Evolutionary conservation across 2,797 vertebrate species (phyloP).

Genomic region (Notamacropus eugenii): DNA sequence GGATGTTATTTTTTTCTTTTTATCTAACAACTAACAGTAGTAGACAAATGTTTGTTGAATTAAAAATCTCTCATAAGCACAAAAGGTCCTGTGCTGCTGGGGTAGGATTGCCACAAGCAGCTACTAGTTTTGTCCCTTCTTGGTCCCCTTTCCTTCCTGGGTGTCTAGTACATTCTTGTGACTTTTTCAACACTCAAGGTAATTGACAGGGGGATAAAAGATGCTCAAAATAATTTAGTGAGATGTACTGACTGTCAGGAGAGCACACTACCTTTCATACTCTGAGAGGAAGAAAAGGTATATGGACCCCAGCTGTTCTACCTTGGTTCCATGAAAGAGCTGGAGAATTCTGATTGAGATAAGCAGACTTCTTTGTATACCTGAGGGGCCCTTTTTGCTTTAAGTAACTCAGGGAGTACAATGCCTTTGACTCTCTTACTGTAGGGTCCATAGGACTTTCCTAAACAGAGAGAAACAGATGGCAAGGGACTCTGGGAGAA

Average conservation of each 20-base stretch:
- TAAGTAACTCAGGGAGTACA: neutral
- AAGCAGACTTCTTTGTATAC: neutral
- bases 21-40: neutral
- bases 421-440: neutral
- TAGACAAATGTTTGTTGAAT: neutral
- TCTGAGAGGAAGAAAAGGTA: neutral
- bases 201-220: neutral
- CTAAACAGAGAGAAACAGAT: neutral
- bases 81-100: neutral
- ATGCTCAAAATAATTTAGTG: neutral
- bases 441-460: neutral
- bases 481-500: neutral
- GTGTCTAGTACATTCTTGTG: neutral
- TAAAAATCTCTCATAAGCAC: neutral
- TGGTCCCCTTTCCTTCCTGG: neutral
- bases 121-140: neutral
- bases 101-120: neutral
- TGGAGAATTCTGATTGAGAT: neutral
- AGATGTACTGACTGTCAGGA: neutral
- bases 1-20: neutral
- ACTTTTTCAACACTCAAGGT: neutral
- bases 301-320: neutral
- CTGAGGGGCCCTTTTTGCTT: neutral
- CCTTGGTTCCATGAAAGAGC: neutral
- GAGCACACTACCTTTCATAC: neutral